A percentile compares a stretch with the other conserved stretches of the same genome.
Evolutionary conservation across 2,888 invertebrate species (phyloP).

Genomic region (Chirona hameri): DNA sequence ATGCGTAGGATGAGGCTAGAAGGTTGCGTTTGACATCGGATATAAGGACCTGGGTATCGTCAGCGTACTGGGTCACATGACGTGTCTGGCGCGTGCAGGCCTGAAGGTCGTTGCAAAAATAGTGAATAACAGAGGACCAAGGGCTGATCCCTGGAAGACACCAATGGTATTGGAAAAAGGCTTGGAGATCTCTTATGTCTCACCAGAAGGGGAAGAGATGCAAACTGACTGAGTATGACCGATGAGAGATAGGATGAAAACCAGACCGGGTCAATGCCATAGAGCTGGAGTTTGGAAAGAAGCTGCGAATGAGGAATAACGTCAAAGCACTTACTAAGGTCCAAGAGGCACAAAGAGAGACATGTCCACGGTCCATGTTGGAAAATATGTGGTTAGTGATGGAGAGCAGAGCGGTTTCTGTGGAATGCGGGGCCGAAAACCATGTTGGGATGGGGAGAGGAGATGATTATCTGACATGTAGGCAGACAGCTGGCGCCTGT

Average conservation of each 20-base stretch:
- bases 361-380: neutral
- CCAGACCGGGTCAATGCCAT: neutral
- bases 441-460: neutral
- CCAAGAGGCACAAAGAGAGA: neutral
- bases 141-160: neutral
- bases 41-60: slow-evolving; percentile 1
- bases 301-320: no score
- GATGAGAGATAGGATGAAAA: neutral
- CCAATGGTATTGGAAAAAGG: neutral
- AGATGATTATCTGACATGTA: no score
- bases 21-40: neutral
- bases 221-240: no score
- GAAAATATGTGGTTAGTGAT: neutral
- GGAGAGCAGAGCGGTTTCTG: neutral
- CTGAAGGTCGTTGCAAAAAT: neutral
- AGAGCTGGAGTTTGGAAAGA: no score
- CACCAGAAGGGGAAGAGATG: neutral
- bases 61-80: neutral
- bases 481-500: no score
- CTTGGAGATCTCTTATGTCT: neutral
- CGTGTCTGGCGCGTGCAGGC: no score
- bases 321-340: neutral
- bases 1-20: neutral
- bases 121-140: neutral
- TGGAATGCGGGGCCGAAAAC: neutral